Evolutionary conservation across 2,113 vertebrate species (phyloP).

Genomic region (Harpagus bidentatus): DNA sequence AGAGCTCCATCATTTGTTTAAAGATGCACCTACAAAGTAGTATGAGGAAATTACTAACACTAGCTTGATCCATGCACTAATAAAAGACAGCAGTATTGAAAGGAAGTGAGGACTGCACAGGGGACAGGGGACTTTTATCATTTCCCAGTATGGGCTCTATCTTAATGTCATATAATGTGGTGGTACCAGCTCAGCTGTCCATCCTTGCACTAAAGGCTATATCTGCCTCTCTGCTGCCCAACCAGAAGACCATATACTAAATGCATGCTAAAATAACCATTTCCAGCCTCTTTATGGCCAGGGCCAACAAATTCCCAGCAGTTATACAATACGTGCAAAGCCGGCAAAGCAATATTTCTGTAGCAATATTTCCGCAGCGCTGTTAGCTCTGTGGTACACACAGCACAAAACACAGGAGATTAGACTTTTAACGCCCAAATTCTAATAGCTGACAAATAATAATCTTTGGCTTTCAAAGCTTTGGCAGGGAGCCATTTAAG

Average conservation of each 20-base stretch:
- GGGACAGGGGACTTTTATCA: fast-evolving
- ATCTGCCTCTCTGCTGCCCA: not conserved
- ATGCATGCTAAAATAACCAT: not conserved
- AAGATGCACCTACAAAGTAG: not conserved
- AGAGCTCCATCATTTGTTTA: not conserved
- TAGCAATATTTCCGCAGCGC: not conserved
- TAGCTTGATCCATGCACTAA: not conserved
- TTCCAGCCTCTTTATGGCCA: not conserved
- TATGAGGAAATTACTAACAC: not conserved
- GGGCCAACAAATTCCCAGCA: not conserved
- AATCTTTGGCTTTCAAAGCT: slow-evolving; percentile 11
- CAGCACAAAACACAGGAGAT: not conserved
- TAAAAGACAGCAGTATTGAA: not conserved
- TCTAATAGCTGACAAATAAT: slow-evolving; percentile 14
- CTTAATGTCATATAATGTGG: not conserved
- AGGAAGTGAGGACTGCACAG: not conserved
- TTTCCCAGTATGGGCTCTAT: not conserved
- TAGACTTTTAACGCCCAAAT: slow-evolving; percentile 7
- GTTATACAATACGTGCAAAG: not conserved
- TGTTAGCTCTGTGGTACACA: not conserved
- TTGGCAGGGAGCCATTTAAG: slow-evolving; percentile 28
- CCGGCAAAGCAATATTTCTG: not conserved
- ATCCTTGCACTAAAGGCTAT: not conserved
- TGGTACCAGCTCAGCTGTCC: not conserved
- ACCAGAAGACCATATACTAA: not conserved